phyloP scores from a whole-genome alignment of 2,113 vertebrate species.

The Neolamprologus falcicula region DNA sequence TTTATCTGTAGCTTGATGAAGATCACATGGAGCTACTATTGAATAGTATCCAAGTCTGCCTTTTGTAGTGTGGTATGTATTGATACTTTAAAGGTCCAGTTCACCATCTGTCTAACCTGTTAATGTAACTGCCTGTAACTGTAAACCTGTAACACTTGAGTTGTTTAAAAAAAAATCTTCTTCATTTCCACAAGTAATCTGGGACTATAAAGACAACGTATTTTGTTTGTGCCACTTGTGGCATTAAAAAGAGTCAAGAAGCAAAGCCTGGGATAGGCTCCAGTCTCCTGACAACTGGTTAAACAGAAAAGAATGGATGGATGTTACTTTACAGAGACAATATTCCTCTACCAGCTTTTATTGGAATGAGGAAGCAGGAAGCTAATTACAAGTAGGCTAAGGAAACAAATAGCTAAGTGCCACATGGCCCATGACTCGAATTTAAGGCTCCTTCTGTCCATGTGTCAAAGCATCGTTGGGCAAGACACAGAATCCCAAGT shows the following conservation, averaged over 20 bases:
- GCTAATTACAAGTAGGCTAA: not conserved
- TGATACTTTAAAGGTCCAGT: not conserved
- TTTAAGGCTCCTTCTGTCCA: not conserved
- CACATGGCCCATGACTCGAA: not conserved
- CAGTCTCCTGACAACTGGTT: not conserved
- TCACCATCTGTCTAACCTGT: not conserved
- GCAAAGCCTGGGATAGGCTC: not conserved
- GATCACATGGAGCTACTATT: not conserved
- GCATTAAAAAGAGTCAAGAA: not conserved
- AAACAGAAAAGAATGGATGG: not conserved
- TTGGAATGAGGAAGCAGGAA: not conserved
- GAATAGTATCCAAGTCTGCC: not conserved
- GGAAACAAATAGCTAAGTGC: not conserved
- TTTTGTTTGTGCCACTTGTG: not conserved
- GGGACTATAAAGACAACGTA: not conserved
- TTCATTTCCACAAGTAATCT: not conserved
- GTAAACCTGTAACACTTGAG: not conserved
- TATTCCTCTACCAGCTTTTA: not conserved
- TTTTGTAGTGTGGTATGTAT: not conserved
- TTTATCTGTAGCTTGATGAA: not conserved
- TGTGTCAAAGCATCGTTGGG: not conserved
- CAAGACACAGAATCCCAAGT: not conserved
- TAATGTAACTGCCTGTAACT: not conserved
- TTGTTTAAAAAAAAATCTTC: not conserved
- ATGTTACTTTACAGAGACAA: not conserved